phyloP scores from a whole-genome alignment of 2,113 vertebrate genomes.

The Pluvialis apricaria region DNA sequence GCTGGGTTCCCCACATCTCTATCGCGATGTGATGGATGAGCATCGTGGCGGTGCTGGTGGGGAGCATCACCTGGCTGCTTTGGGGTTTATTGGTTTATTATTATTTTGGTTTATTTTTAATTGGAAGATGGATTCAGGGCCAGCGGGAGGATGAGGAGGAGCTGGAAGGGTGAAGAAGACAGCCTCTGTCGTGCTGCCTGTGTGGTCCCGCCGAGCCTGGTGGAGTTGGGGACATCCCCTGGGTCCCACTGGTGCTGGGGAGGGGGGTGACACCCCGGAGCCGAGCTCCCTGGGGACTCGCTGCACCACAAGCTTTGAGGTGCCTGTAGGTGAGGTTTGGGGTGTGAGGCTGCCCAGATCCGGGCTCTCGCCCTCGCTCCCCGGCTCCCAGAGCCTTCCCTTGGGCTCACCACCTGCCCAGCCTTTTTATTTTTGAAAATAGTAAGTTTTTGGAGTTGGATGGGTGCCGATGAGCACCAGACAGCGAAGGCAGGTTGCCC shows the following conservation, averaged over 20 bases:
- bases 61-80: background rate
- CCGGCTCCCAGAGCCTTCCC: background rate
- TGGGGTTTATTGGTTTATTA: background rate
- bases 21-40: background rate
- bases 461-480: accelerated
- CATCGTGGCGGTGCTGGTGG: background rate
- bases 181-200: background rate
- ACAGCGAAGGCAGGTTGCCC: background rate
- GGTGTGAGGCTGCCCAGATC: accelerated
- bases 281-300: no score
- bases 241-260: background rate
- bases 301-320: background rate
- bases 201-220: background rate
- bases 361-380: accelerated
- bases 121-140: background rate
- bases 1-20: background rate
- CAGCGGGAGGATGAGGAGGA: background rate
- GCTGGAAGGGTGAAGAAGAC: background rate
- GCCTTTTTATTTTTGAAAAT: background rate
- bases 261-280: background rate
- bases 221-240: background rate
- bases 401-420: background rate
- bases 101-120: background rate
- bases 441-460: background rate
- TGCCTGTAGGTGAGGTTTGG: background rate